These are phyloP conservation scores for Takifugu ocellatus DNA, from an alignment of 2,797 vertebrate genomes.

Conservation along the genomic window DNA sequence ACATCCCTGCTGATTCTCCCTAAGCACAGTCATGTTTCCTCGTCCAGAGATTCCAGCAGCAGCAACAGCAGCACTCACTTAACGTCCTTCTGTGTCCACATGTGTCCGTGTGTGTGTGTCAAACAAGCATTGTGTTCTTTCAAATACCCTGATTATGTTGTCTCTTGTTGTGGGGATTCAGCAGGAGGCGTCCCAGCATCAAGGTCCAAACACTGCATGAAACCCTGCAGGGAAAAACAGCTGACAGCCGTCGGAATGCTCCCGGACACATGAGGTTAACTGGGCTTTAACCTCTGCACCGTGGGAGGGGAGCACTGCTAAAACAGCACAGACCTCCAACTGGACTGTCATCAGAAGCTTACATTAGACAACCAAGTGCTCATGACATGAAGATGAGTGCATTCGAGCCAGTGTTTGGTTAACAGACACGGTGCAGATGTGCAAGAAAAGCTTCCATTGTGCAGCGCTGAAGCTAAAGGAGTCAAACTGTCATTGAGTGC, in stretches of 20 bases:
- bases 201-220: constrained; percentile 25
- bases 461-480: too few species aligned
- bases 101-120: constrained; percentile 11
- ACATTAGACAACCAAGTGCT: constrained; percentile 23
- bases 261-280: constrained; percentile 56
- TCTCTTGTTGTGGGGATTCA: constrained; percentile 35
- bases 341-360: constrained; percentile 35
- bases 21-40: constrained; percentile 25
- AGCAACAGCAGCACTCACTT: constrained; percentile 25
- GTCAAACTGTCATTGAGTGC: too few species aligned
- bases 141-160: constrained; percentile 61
- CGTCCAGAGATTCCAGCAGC: constrained; percentile 27
- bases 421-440: too few species aligned
- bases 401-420: too few species aligned
- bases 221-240: constrained; percentile 53
- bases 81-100: constrained; percentile 4
- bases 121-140: constrained; percentile 40
- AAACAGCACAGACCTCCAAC: constrained; percentile 31
- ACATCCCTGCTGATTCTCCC: constrained; percentile 50
- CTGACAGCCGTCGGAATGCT: constrained; percentile 53
- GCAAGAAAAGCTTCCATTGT: too few species aligned
- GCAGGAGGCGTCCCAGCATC: constrained; percentile 45
- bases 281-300: constrained; percentile 56
- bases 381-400: background rate
- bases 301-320: constrained; percentile 39